phyloP scores from a whole-genome alignment of 1,140 invertebrate genomes.

The Aphelenchoides avenae region DNA sequence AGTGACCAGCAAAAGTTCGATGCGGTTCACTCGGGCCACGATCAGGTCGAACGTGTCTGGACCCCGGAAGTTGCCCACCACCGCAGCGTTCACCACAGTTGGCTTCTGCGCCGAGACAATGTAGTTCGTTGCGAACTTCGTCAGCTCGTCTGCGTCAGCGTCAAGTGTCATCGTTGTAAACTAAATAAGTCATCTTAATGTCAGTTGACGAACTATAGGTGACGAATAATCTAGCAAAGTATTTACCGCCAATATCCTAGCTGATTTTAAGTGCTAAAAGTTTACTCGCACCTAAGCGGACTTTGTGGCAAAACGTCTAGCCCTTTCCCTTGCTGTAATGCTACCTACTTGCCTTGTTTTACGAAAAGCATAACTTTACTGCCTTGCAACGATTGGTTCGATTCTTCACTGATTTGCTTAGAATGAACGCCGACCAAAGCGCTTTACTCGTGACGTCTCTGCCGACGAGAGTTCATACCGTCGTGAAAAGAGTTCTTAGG shows the following conservation, averaged over 20 bases:
- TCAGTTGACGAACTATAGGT: background rate
- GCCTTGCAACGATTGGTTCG: background rate
- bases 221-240: background rate
- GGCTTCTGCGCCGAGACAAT: slow-evolving; percentile 18
- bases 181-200: background rate
- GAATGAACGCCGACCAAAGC: background rate
- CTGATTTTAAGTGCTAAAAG: background rate
- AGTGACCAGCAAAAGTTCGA: slow-evolving; percentile 93
- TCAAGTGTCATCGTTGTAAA: background rate
- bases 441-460: background rate
- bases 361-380: background rate
- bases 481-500: slow-evolving; percentile 16
- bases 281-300: background rate
- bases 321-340: background rate
- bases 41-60: slow-evolving; percentile 88
- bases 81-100: slow-evolving; percentile 75
- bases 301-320: background rate
- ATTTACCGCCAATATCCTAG: background rate
- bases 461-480: background rate
- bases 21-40: slow-evolving; percentile 84
- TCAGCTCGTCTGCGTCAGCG: background rate
- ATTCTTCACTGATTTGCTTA: background rate
- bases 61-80: slow-evolving; percentile 90
- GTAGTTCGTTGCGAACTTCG: slow-evolving; percentile 2
- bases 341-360: background rate